Conservation (phyloP, 1,140 invertebrate species). For the Apis dorsata region DNA sequence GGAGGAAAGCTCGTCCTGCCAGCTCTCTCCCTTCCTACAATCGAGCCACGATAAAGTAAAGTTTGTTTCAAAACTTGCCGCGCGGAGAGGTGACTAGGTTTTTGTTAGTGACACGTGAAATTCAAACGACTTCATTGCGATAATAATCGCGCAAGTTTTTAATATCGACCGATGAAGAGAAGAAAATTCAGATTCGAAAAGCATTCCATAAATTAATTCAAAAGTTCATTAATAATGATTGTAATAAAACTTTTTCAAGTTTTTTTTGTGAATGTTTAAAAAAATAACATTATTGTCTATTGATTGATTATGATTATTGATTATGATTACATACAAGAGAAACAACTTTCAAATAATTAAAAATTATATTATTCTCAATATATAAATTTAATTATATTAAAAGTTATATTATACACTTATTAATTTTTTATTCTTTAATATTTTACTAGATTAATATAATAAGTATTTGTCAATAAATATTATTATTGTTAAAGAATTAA, state of each 20-base stretch:
- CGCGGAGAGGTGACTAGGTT: conserved; percentile 60
- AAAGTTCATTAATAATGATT: conserved; percentile 25
- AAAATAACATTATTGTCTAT: background rate
- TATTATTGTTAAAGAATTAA: background rate
- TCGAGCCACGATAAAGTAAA: conserved; percentile 78
- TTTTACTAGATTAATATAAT: background rate
- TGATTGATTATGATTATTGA: background rate
- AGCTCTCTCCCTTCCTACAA: conserved; percentile 68
- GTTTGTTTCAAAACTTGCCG: conserved; percentile 77
- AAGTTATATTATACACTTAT: background rate
- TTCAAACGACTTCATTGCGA: conserved; percentile 68
- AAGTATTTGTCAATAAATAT: background rate
- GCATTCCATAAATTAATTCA: conserved; percentile 8
- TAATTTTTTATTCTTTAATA: background rate
- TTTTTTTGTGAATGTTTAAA: background rate
- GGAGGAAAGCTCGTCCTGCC: conserved; percentile 63
- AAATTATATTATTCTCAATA: background rate
- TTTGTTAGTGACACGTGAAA: conserved; percentile 73
- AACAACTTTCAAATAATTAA: background rate
- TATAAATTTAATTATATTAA: background rate
- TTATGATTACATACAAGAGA: background rate
- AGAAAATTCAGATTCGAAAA: conserved; percentile 2
- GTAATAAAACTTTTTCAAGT: background rate
- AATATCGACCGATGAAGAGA: background rate
- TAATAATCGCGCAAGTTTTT: conserved; percentile 51